Conservation (phyloP, 2,888 invertebrate genomes). For the Rhorus exstirpatorius region DNA sequence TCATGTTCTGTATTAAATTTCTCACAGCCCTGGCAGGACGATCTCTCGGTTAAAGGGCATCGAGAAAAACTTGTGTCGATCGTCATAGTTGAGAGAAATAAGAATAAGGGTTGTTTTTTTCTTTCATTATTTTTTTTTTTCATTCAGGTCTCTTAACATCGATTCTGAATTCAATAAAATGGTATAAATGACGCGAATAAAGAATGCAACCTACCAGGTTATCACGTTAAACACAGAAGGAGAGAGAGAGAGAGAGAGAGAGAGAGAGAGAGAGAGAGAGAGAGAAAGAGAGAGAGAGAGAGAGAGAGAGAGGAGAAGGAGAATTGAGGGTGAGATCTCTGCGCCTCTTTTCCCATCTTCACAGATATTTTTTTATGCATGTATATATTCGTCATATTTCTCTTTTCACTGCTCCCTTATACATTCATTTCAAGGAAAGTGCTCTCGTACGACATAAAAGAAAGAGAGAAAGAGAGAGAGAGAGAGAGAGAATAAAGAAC, state of each 20-base stretch:
- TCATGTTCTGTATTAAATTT: slow-evolving; percentile 81
- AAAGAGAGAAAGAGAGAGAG: slow-evolving; percentile 31
- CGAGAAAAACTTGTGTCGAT: slow-evolving; percentile 54
- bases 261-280: neutral
- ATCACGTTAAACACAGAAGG: neutral
- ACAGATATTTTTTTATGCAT: neutral
- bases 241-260: neutral
- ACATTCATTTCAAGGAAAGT: slow-evolving; percentile 52
- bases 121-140: neutral
- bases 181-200: slow-evolving; percentile 40
- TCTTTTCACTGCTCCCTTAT: slow-evolving; percentile 35
- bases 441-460: slow-evolving; percentile 45
- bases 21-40: slow-evolving; percentile 76
- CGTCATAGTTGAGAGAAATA: slow-evolving; percentile 34
- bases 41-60: slow-evolving; percentile 43
- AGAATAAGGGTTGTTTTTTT: neutral
- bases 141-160: slow-evolving; percentile 21
- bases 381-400: slow-evolving; percentile 33
- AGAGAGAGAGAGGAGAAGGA: too few relatives aligned
- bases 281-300: neutral
- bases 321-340: neutral
- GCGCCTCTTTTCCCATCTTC: neutral
- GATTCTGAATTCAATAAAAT: slow-evolving; percentile 36
- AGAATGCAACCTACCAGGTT: slow-evolving; percentile 29
- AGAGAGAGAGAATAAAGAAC: too few relatives aligned